Conservation (phyloP, 2,113 vertebrate species). For the Myodes glareolus region DNA sequence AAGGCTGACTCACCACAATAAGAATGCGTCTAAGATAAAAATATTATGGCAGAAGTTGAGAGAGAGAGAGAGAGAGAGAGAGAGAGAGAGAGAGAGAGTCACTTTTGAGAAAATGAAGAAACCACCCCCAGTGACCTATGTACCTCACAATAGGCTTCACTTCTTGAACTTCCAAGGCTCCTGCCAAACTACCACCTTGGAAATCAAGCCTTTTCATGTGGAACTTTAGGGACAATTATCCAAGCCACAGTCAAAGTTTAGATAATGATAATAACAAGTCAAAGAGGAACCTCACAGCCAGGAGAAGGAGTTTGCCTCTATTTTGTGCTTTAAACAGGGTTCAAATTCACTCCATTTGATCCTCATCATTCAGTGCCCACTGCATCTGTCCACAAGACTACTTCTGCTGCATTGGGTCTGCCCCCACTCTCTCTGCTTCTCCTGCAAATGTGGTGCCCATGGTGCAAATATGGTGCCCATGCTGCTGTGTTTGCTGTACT, state of each 20-base stretch:
- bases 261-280: neutral
- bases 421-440: neutral
- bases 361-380: rapidly evolving
- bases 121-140: neutral
- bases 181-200: no score
- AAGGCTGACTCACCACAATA: neutral
- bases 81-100: no score
- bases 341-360: neutral
- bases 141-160: neutral
- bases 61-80: no score
- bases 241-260: neutral
- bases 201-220: neutral
- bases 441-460: no score
- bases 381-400: neutral
- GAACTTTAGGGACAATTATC: neutral
- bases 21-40: neutral
- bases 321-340: neutral
- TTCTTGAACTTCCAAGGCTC: neutral
- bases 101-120: no score
- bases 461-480: no score
- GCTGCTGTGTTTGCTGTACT: neutral
- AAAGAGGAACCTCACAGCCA: neutral
- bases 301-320: neutral
- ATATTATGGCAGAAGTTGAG: neutral
- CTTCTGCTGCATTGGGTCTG: no score